Evolutionary conservation across 2,888 invertebrate genomes (phyloP), one percentile per base, ranked within the genome.

Genomic region (Pyrrhia umbra): DNA sequence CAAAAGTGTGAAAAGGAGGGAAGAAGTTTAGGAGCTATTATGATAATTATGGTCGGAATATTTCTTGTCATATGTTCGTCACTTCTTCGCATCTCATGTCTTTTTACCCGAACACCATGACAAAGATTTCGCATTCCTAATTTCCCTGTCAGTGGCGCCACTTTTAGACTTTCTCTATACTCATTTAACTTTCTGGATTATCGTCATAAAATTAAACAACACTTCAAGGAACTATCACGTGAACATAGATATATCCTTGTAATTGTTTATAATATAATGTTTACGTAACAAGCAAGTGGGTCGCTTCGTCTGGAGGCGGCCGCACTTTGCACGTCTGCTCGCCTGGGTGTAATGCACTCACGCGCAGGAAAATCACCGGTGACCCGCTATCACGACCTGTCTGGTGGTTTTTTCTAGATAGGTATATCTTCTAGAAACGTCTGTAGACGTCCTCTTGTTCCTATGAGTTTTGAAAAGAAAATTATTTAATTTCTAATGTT

Each of bases 301-400:
- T 88, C 92, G 89, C 58, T 64, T 68, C 79, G 93, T 93, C 93
- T 93, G 87, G 85, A 54, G 77, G 55, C 39, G 49, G 16, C 64
- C 74, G 92, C 65, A 91, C 93, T 93, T 93, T 92, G 92, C 45
- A 81, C 91, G 91, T 90, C 93, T 89, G 84, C 27, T 34, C 13
- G 13, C 5, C 34, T n/a, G 50, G 55, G 74, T 55, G 73, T 66
- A 85, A 83, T 82, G 85, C 81, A 85, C 85, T 79, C 77, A 63
- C 25, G 30, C 55, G 45, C 56, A 79, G 82, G 83, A 79, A 86
- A 82, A 85, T 80, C 73, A 83, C 82, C 70, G 76, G 51, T 13
- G 66, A 65, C 66, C 51, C 58, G 57, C 46, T 20, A 39, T 46
- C 18, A 18, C 61, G 56, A 61, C 54, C 68, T 16, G 47, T 20